phyloP scores from a whole-genome alignment of 2,888 invertebrate genomes.

The Athrips mouffetella region DNA sequence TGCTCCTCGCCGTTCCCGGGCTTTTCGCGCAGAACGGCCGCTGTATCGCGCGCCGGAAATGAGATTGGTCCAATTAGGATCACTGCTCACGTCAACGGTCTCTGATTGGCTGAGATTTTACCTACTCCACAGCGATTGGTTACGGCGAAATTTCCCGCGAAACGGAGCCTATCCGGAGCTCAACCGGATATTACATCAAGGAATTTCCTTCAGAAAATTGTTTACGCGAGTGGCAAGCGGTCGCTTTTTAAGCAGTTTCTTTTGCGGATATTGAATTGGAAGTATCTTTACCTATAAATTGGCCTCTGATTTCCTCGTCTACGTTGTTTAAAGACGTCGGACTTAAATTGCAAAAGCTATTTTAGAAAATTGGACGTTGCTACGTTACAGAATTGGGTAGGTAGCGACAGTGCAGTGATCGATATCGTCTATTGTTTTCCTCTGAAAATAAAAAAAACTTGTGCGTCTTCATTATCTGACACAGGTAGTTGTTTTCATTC shows the following conservation, averaged over 20 bases:
- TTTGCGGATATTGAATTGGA: constrained; percentile 60
- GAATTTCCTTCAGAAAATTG: constrained; percentile 72
- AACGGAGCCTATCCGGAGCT: constrained; percentile 49
- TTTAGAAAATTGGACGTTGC: constrained; percentile 11
- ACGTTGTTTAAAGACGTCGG: constrained; percentile 28
- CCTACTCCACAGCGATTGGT: constrained; percentile 42
- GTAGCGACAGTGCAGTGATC: constrained; percentile 36
- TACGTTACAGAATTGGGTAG: constrained; percentile 19
- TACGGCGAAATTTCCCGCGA: constrained; percentile 49
- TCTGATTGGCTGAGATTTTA: constrained; percentile 45
- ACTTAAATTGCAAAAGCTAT: constrained; percentile 23
- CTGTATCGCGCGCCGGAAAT: constrained; percentile 57
- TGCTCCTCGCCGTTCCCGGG: constrained; percentile 74
- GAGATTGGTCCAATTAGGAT: constrained; percentile 61
- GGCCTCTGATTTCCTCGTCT: constrained; percentile 39
- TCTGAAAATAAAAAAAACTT: constrained; percentile 27
- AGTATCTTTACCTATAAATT: constrained; percentile 42
- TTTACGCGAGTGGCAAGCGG: constrained; percentile 60
- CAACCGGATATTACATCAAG: constrained; percentile 66
- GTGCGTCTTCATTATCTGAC: constrained; percentile 15
- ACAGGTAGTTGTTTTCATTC: constrained; percentile 27
- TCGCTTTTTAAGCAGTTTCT: constrained; percentile 42
- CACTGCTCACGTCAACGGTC: constrained; percentile 43
- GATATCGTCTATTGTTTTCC: constrained; percentile 40
- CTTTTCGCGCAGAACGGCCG: constrained; percentile 70